These are phyloP conservation scores for Microcebus ravelobensis DNA, from an alignment of 2,113 vertebrate species.

Conservation along the genomic window DNA sequence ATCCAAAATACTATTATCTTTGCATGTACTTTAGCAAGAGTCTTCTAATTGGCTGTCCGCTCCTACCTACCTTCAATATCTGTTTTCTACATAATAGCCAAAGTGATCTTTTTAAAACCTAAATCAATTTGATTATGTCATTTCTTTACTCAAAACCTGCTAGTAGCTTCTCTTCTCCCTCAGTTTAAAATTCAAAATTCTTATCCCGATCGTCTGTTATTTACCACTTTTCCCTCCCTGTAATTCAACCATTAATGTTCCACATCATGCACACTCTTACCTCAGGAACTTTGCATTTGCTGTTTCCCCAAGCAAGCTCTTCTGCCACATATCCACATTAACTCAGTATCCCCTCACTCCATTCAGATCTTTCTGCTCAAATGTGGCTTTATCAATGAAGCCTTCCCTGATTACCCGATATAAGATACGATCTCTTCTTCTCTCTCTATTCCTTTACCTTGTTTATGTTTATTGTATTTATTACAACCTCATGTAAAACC, in stretches of 20 bases:
- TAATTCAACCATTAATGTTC: background rate
- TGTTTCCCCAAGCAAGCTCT: background rate
- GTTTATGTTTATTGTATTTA: background rate
- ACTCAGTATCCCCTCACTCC: background rate
- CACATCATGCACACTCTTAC: background rate
- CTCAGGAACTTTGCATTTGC: background rate
- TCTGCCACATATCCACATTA: background rate
- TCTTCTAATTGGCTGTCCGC: background rate
- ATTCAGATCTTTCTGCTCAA: background rate
- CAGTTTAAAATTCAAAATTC: slow-evolving; percentile 28
- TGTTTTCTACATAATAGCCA: background rate
- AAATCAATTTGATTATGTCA: background rate
- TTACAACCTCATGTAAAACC: background rate
- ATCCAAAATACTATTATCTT: background rate
- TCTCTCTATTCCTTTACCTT: background rate
- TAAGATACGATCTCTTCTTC: slow-evolving; percentile 19
- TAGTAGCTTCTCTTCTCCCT: slow-evolving; percentile 26
- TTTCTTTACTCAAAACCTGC: background rate
- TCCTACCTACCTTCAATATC: background rate
- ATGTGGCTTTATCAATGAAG: background rate
- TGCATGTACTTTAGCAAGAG: background rate
- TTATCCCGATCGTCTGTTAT: background rate
- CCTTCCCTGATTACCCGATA: background rate
- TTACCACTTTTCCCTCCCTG: background rate
- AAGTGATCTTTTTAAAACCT: slow-evolving; percentile 2